Base-by-base conservation (phyloP, 2,797 vertebrate species). In the Apogon hyalosoma region DNA sequence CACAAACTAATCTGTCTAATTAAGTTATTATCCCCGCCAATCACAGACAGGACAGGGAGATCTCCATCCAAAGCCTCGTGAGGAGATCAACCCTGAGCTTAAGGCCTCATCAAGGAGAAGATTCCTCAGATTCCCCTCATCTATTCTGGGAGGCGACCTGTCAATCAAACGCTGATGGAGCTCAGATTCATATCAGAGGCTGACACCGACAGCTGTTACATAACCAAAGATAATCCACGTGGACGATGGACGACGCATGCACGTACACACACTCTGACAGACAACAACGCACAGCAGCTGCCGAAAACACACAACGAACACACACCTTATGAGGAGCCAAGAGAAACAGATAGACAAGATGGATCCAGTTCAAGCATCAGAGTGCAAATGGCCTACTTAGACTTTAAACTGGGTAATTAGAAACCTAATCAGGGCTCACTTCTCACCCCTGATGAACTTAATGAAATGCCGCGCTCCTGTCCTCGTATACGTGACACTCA, bases 371-470 rank as follows among this genome's bases (percentile, higher is more conserved):
- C 78, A 88, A 92, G 84, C 88, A 87, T 59, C 77, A 75, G 57
- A 87, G 91, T 93, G 93, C 92, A 94, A 94, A 94, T 94, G 90
- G 90, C 88, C 92, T 85, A 93, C 91, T 95, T 94, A 94, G 91
- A 91, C 83, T 91, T 89, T 93, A 92, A 94, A 94, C 81, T 91
- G 88, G 70, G 90, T 87, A 91, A 94, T 95, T 94, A 94, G 91
- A 93, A 92, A 89, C 84, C 80, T 92, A 93, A 95, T 93, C 90
- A 84, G 87, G 85, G 80, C 89, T 91, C 86, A 79, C 86, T 85
- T 86, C 83, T 90, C 87, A 79, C 71, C 75, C 79, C 74, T 49
- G 76, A 83, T 79, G 64, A 59, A 79, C 54, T 53, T 90, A 92
- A 92, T 90, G 87, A 93, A 93, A 94, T 77, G 88, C 76, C 72